Percentiles rank a stretch among this genome's conserved stretches.
phyloP scores from a whole-genome alignment of 2,888 invertebrate species.

The Cecidostiba fungosa region DNA sequence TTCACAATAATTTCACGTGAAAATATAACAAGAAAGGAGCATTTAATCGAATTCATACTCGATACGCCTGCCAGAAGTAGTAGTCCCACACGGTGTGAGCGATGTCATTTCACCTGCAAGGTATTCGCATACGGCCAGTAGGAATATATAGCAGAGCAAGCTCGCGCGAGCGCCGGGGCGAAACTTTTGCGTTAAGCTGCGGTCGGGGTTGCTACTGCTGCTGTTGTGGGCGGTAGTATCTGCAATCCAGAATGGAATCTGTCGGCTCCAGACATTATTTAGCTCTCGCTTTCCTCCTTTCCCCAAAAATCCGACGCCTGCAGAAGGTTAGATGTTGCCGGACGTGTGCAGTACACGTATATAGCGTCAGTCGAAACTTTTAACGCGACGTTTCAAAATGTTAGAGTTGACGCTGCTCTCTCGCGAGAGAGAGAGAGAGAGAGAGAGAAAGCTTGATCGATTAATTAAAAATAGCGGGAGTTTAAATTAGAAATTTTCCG shows the following conservation, averaged over 20 bases:
- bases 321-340: slow-evolving; percentile 49
- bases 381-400: slow-evolving; percentile 57
- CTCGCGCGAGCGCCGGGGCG: no score
- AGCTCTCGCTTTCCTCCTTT: slow-evolving; percentile 52
- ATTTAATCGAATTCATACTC: slow-evolving; percentile 54
- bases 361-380: slow-evolving; percentile 45
- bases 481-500: slow-evolving; percentile 61
- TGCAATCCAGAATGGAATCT: slow-evolving; percentile 80
- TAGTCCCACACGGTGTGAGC: slow-evolving; percentile 18
- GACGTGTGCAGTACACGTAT: neutral
- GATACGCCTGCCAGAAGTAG: slow-evolving; percentile 10
- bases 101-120: slow-evolving; percentile 75
- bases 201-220: slow-evolving; percentile 73
- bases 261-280: slow-evolving; percentile 78
- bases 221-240: slow-evolving; percentile 72
- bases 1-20: neutral
- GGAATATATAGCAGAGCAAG: slow-evolving; percentile 42
- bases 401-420: neutral
- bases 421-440: neutral
- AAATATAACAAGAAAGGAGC: neutral
- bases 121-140: slow-evolving; percentile 63
- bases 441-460: slow-evolving; percentile 37
- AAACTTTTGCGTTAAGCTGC: slow-evolving; percentile 75
- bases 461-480: slow-evolving; percentile 61
- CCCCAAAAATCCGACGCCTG: slow-evolving; percentile 40